Evolutionary conservation across 2,113 vertebrate species (phyloP), one percentile per base, ranked within the genome.

Genomic region (Steatornis caripensis): DNA sequence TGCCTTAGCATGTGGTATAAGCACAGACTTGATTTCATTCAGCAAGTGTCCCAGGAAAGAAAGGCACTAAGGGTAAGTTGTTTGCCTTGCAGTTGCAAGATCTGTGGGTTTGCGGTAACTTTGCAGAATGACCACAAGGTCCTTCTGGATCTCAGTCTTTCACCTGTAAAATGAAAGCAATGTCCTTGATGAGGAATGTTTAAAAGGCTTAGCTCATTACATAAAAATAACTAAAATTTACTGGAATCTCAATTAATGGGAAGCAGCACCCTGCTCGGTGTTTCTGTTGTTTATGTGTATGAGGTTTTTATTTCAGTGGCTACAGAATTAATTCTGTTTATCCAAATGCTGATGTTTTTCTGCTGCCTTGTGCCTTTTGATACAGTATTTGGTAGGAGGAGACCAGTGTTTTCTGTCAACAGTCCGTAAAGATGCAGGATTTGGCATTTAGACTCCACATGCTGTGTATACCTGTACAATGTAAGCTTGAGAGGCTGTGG

Each of bases 401-500:
- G 51, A 64, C 39, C 12, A 6, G 13, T 71, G 30, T 71, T 93
- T 76, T 80, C 62, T 77, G 13, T 71, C 37, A 83, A 19, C 43
- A 53, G 26, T 62, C 41, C 45, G 12, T 55, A 29, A 66, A 76
- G 41, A 15, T 46, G 19, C 11, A 30, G 57, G 39, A 11, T 76
- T 76, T 77, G 51, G 10, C 5, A 11, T 54, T 60, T n/a, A 58
- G 19, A n/a, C 29, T 77, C 4, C 0, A 0, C 5, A 1, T 19
- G 27, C 14, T 62, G 18, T 1, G 5, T 79, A 4, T 51, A 53
- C 54, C 15, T 34, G 22, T 62, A 24, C 20, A 46, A 4, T 1
- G 4, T 6, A n/a, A 79, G 15, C 0, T 2, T 72, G 62, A 37
- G 55, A 68, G 61, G 13, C 74, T 55, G 15, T 0, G 0, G 21